phyloP scores from a whole-genome alignment of 1,140 invertebrate genomes.

The Propsilocerus akamusi region DNA sequence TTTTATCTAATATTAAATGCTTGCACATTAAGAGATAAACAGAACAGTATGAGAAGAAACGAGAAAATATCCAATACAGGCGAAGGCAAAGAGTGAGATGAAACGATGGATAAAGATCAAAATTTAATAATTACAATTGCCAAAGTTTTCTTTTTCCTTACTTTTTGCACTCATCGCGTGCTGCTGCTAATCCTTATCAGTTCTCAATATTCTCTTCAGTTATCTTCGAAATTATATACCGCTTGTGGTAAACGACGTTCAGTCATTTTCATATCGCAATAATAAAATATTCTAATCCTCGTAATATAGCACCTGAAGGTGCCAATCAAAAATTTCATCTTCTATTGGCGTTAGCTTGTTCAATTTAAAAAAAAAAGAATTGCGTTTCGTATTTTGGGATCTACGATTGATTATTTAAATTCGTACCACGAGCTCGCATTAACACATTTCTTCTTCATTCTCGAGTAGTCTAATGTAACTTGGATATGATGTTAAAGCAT shows the following conservation, averaged over 20 bases:
- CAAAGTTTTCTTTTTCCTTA: too few species aligned
- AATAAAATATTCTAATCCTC: too few species aligned
- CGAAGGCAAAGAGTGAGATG: too few species aligned
- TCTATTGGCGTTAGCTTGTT: too few species aligned
- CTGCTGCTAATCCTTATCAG: neutral
- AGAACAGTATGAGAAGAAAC: neutral
- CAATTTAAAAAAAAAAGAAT: neutral
- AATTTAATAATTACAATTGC: slow-evolving; percentile 4
- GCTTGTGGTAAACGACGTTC: too few species aligned
- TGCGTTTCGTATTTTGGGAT: neutral
- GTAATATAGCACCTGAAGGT: neutral
- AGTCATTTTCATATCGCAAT: too few species aligned
- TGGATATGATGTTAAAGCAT: too few species aligned
- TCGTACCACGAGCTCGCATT: neutral
- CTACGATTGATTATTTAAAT: slow-evolving; percentile 2
- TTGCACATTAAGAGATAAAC: neutral
- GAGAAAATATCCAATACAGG: too few species aligned
- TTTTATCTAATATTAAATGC: neutral
- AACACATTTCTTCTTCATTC: neutral
- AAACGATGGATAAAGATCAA: slow-evolving; percentile 1
- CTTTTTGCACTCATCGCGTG: neutral
- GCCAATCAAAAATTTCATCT: neutral
- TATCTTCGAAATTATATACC: too few species aligned
- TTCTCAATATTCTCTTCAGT: too few species aligned
- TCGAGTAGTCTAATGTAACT: neutral